Conservation (phyloP, 2,888 invertebrate genomes). For the Spodoptera exigua region DNA sequence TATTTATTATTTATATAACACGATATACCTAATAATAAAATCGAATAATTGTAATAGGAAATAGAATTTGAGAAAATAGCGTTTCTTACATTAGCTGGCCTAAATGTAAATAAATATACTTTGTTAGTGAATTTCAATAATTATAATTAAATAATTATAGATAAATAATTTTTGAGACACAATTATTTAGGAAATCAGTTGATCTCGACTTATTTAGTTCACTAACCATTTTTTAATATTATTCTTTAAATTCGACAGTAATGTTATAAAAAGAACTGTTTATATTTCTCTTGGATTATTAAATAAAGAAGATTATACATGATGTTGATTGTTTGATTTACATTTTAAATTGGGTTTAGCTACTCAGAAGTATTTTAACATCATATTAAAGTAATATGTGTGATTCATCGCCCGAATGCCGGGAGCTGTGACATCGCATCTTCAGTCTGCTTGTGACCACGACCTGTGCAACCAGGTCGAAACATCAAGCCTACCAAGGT, state of each 20-base stretch:
- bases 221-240: slow-evolving; percentile 7
- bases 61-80: slow-evolving; percentile 60
- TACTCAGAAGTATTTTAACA: too few relatives aligned
- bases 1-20: slow-evolving; percentile 26
- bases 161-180: slow-evolving; percentile 13
- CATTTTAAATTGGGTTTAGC: not conserved
- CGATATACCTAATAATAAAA: slow-evolving; percentile 28
- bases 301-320: slow-evolving; percentile 73
- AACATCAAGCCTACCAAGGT: too few relatives aligned
- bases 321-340: slow-evolving; percentile 36
- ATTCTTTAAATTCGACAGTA: slow-evolving; percentile 49
- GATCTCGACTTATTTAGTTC: slow-evolving; percentile 20
- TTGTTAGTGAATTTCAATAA: slow-evolving; percentile 54
- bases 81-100: slow-evolving; percentile 71
- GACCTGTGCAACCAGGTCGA: too few relatives aligned
- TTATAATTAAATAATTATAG: slow-evolving; percentile 41
- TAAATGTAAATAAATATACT: slow-evolving; percentile 66
- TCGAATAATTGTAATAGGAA: slow-evolving; percentile 49
- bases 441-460: too few relatives aligned
- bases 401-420: too few relatives aligned
- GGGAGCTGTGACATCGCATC: too few relatives aligned
- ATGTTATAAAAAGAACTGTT: slow-evolving; percentile 63
- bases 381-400: too few relatives aligned
- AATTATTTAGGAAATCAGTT: slow-evolving; percentile 20
- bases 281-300: slow-evolving; percentile 74